A percentile compares a stretch with the other conserved stretches of the same genome.
Evolutionary conservation across 2,797 vertebrate species (phyloP).

Genomic region (Argentina silus): DNA sequence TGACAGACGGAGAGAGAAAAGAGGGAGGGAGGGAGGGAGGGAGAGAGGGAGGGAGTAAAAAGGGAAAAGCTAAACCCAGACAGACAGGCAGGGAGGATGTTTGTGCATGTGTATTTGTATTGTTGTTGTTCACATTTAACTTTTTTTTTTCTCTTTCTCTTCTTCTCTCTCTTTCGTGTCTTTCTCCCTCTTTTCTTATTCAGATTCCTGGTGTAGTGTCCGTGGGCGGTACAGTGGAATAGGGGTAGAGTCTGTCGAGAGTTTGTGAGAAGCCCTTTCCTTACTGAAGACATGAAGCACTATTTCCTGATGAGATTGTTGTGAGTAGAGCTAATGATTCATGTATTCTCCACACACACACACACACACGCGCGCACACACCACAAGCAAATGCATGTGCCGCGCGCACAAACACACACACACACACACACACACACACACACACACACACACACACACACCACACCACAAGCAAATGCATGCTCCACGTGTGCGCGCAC

Average conservation of each 20-base stretch:
- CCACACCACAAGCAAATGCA: too few relatives aligned
- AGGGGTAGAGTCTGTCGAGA: conserved; percentile 29
- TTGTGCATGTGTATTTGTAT: neutral
- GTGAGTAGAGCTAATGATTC: conserved; percentile 51
- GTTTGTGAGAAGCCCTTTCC: conserved; percentile 51
- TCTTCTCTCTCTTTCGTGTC: neutral
- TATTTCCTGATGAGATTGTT: conserved; percentile 73
- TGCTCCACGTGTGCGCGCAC: too few relatives aligned
- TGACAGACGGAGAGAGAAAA: neutral
- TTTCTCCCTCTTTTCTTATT: neutral
- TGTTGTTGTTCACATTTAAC: neutral
- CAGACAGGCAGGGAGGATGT: neutral
- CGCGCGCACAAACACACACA: conserved; percentile 7
- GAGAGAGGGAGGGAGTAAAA: neutral
- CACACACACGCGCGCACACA: conserved; percentile 12
- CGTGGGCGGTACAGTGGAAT: neutral
- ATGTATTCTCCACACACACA: neutral
- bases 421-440: conserved; percentile 16
- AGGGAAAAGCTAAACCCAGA: neutral
- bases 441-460: conserved; percentile 17
- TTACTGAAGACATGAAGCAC: conserved; percentile 64
- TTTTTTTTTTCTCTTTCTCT: neutral
- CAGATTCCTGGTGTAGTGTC: conserved; percentile 6
- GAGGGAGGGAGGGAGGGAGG: neutral
- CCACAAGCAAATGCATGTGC: neutral